A percentile compares a stretch with the other conserved stretches of the same genome.
phyloP scores from a whole-genome alignment of 2,888 invertebrate species.

The Argyresthia goedartella region DNA sequence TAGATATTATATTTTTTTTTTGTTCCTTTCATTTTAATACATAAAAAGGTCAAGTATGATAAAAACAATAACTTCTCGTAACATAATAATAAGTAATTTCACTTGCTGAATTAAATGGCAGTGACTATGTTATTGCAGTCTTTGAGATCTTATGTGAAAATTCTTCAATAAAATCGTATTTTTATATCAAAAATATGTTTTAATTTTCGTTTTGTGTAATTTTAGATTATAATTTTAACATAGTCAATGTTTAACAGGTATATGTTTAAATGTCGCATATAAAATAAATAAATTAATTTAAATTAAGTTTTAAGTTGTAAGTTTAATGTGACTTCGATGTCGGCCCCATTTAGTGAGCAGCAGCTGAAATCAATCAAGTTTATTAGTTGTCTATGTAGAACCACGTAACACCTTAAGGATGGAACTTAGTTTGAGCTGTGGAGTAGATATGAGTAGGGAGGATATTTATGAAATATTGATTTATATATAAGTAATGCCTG shows the following conservation, averaged over 20 bases:
- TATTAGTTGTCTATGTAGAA: background rate
- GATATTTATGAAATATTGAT: too few species aligned
- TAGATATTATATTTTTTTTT: slow-evolving; percentile 47
- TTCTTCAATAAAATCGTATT: background rate
- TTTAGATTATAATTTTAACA: slow-evolving; percentile 28
- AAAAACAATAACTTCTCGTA: background rate
- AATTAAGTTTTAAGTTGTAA: slow-evolving; percentile 23
- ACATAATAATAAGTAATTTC: slow-evolving; percentile 6
- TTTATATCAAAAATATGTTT: slow-evolving; percentile 16
- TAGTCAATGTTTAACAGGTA: slow-evolving; percentile 47
- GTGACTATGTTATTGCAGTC: slow-evolving; percentile 66
- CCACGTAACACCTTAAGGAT: too few species aligned
- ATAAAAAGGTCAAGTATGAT: too few species aligned
- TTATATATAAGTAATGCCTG: too few species aligned
- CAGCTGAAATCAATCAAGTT: slow-evolving; percentile 43
- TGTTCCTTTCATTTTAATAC: slow-evolving; percentile 26
- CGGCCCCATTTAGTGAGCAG: slow-evolving; percentile 56
- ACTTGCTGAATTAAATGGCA: slow-evolving; percentile 30
- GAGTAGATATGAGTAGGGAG: too few species aligned
- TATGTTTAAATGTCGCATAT: slow-evolving; percentile 19
- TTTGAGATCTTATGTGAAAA: slow-evolving; percentile 36
- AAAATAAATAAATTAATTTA: slow-evolving; percentile 38
- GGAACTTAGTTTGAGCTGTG: too few species aligned
- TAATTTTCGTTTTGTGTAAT: background rate
- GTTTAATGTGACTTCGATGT: slow-evolving; percentile 29